Conservation (phyloP, 1,140 invertebrate genomes). For the Lasioglossum baleicum region DNA sequence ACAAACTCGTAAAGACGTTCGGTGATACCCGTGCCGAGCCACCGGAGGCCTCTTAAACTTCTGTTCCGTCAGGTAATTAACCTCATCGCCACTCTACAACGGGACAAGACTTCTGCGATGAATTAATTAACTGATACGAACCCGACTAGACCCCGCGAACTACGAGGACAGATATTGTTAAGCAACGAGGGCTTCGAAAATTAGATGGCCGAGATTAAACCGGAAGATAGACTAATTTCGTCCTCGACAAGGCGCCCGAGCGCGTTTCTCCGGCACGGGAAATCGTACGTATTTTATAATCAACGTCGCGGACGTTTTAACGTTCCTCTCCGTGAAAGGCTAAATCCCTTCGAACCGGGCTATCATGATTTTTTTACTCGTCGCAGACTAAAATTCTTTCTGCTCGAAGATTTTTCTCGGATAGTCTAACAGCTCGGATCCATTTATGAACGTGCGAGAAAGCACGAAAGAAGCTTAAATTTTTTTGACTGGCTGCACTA, state of each 20-base stretch:
- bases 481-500: too few relatives aligned
- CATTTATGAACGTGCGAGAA: too few relatives aligned
- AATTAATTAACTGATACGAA: slow-evolving; percentile 47
- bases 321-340: background rate
- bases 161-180: slow-evolving; percentile 36
- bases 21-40: background rate
- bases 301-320: background rate
- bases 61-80: slow-evolving; percentile 37
- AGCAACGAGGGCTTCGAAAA: slow-evolving; percentile 12
- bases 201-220: slow-evolving; percentile 33
- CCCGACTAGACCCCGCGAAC: slow-evolving; percentile 13
- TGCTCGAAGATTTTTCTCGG: too few relatives aligned
- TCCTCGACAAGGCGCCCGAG: background rate
- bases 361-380: background rate
- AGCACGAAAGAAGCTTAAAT: too few relatives aligned
- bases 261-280: background rate
- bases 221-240: slow-evolving; percentile 17
- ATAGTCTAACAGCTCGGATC: too few relatives aligned
- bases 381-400: background rate
- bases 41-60: slow-evolving; percentile 19
- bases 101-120: slow-evolving; percentile 27
- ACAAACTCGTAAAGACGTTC: background rate
- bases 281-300: background rate
- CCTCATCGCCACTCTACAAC: slow-evolving; percentile 20
- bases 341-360: background rate